Evolutionary conservation across 2,797 vertebrate species (phyloP).

Genomic region (Thaleichthys pacificus): DNA sequence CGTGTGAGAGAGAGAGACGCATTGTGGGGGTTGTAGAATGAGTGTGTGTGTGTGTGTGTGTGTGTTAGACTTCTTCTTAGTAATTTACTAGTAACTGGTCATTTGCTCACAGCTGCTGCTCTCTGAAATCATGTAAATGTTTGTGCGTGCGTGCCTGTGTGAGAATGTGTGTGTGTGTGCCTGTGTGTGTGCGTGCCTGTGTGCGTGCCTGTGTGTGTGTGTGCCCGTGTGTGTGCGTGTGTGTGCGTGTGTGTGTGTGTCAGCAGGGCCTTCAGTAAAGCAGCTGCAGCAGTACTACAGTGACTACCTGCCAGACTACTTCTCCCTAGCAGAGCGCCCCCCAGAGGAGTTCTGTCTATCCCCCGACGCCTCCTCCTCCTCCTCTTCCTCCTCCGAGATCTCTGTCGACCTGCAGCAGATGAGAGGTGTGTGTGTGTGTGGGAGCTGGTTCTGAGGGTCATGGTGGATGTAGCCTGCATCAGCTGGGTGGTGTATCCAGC

Average conservation of each 20-base stretch:
- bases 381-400: slow-evolving; percentile 78
- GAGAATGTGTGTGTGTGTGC: slow-evolving; percentile 5
- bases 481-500: too few species aligned
- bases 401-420: slow-evolving; percentile 91
- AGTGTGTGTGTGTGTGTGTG: neutral
- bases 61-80: neutral
- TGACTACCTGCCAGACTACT: slow-evolving; percentile 92
- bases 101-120: neutral
- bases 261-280: slow-evolving; percentile 75
- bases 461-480: too few species aligned
- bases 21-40: too few species aligned
- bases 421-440: slow-evolving; percentile 74
- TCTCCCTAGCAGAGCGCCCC: slow-evolving; percentile 91
- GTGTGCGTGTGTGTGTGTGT: slow-evolving; percentile 4
- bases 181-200: too few species aligned
- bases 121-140: neutral
- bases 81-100: neutral
- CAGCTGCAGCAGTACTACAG: slow-evolving; percentile 80
- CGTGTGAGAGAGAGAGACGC: neutral
- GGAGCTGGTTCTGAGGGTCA: neutral
- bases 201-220: too few species aligned
- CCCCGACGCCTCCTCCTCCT: slow-evolving; percentile 85
- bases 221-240: too few species aligned
- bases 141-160: too few species aligned
- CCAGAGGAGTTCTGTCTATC: slow-evolving; percentile 97